A percentile compares a stretch with the other conserved stretches of the same genome.
These are phyloP conservation scores for Tenthredo amoena DNA, from an alignment of 2,888 invertebrate genomes.

Conservation along the genomic window DNA sequence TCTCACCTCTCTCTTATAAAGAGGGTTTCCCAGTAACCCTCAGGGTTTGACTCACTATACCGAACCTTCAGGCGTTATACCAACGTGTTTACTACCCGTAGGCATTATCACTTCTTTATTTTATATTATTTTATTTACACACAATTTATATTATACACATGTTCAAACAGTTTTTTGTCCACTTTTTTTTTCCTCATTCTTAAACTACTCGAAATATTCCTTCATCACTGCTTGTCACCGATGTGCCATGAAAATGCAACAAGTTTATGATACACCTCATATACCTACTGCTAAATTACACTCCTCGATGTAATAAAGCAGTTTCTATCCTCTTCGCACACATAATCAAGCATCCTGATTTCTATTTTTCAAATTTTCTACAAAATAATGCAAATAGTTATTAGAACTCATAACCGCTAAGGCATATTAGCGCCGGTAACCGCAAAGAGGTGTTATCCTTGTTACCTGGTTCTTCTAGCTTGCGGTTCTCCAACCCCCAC, in stretches of 20 bases:
- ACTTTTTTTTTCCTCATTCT: background rate
- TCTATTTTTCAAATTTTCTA: background rate
- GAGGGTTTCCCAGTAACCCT: constrained; percentile 69
- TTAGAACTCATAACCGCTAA: background rate
- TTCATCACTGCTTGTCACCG: background rate
- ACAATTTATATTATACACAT: background rate
- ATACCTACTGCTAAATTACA: background rate
- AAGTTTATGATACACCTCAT: background rate
- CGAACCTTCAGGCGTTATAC: constrained; percentile 36
- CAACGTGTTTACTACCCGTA: constrained; percentile 51
- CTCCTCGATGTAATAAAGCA: background rate
- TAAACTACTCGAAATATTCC: background rate
- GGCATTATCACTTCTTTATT: constrained; percentile 44
- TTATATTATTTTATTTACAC: constrained; percentile 33
- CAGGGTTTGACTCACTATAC: constrained; percentile 65
- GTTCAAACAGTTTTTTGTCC: background rate
- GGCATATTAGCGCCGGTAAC: background rate
- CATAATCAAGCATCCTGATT: background rate
- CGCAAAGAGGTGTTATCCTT: constrained; percentile 45
- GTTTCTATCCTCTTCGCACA: background rate
- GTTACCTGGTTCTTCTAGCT: constrained; percentile 23
- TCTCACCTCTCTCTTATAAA: background rate
- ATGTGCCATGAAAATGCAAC: background rate
- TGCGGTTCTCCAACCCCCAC: constrained; percentile 24
- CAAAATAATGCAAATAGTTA: background rate